Conservation (phyloP, 2,797 vertebrate genomes). For the Borostomias antarcticus region DNA sequence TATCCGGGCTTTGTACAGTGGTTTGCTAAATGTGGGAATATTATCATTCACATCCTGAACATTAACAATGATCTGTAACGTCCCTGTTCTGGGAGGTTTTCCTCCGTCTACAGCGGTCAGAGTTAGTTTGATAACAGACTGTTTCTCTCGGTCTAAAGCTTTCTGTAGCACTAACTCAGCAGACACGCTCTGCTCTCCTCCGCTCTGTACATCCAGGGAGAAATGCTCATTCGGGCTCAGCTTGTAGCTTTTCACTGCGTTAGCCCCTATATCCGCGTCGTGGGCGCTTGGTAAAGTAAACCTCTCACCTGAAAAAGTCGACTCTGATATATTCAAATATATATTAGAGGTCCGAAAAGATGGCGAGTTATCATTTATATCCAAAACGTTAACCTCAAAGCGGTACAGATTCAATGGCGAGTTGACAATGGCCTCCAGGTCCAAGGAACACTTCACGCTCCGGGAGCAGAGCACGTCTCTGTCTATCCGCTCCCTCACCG, state of each 20-base stretch:
- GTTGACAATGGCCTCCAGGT: conserved; percentile 84
- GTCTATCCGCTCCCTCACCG: conserved; percentile 86
- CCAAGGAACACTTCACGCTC: conserved; percentile 79
- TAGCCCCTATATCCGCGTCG: conserved; percentile 83
- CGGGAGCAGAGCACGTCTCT: conserved; percentile 85
- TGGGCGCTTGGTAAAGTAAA: conserved; percentile 82
- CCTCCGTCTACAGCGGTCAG: conserved; percentile 88
- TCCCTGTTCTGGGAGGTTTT: conserved; percentile 81
- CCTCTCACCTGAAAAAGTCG: conserved; percentile 76
- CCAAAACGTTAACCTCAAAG: conserved; percentile 84
- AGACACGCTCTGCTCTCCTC: conserved; percentile 78
- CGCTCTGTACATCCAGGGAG: conserved; percentile 81
- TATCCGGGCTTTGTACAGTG: conserved; percentile 76
- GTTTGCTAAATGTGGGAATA: conserved; percentile 77
- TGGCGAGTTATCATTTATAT: conserved; percentile 87
- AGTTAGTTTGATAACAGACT: conserved; percentile 75
- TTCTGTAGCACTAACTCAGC: conserved; percentile 87
- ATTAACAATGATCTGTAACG: conserved; percentile 77
- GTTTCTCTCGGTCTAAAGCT: conserved; percentile 85
- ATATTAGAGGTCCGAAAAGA: conserved; percentile 79
- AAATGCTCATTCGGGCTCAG: conserved; percentile 86
- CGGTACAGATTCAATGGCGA: conserved; percentile 85
- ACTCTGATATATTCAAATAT: conserved; percentile 83
- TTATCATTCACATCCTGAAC: conserved; percentile 88
- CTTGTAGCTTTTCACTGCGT: conserved; percentile 83